A percentile compares a stretch with the other conserved stretches of the same genome.
These are phyloP conservation scores for Halictus rubicundus DNA, from an alignment of 1,140 invertebrate genomes.

Conservation along the genomic window DNA sequence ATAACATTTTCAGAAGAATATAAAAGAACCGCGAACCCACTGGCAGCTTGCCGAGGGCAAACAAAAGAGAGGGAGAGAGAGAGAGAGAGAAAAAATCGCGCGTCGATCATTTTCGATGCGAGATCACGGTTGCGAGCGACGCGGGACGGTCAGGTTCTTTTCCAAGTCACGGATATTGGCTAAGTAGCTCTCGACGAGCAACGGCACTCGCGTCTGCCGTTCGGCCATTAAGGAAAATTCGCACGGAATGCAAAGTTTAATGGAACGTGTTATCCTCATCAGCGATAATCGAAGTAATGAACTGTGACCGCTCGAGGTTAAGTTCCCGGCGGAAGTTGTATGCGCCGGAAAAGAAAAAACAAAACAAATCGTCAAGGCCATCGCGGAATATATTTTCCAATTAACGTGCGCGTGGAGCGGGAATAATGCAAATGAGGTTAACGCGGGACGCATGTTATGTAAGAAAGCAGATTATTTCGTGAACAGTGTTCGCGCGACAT, in stretches of 20 bases:
- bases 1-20: slow-evolving; percentile 4
- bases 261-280: slow-evolving; percentile 9
- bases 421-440: background rate
- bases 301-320: background rate
- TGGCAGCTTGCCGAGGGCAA: slow-evolving; percentile 7
- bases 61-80: background rate
- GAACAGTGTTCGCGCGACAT: background rate
- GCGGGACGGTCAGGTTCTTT: background rate
- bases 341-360: too few relatives aligned
- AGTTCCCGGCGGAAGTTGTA: too few relatives aligned
- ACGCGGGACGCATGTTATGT: background rate
- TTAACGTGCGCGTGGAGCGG: too few relatives aligned
- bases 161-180: slow-evolving; percentile 17
- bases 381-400: too few relatives aligned
- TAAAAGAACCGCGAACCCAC: slow-evolving; percentile 9
- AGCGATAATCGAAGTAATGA: background rate
- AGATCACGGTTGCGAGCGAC: background rate
- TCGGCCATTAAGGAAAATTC: slow-evolving; percentile 20
- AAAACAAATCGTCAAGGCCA: too few relatives aligned
- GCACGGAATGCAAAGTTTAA: slow-evolving; percentile 4
- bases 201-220: background rate
- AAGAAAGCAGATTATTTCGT: background rate
- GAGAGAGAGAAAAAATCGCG: too few relatives aligned
- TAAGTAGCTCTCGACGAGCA: background rate
- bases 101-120: background rate